A percentile compares a stretch with the other conserved stretches of the same genome.
Evolutionary conservation across 2,113 vertebrate species (phyloP).

Genomic region (Corythoichthys intestinalis): DNA sequence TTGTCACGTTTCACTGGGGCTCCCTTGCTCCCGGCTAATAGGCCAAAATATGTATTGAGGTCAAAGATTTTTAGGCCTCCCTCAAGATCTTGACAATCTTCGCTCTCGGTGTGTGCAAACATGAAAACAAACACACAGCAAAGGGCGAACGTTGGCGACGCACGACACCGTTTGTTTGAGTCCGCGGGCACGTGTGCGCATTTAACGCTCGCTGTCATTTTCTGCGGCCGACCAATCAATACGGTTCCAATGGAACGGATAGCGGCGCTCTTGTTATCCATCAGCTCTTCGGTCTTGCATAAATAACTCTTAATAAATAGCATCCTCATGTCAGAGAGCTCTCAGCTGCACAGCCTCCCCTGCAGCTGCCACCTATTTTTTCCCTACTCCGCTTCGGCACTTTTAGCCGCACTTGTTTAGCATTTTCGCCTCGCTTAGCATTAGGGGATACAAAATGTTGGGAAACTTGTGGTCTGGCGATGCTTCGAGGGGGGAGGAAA

Average conservation of each 20-base stretch:
- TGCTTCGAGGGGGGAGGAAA: constrained; percentile 25
- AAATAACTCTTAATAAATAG: constrained; percentile 69
- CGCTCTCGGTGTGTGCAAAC: constrained; percentile 47
- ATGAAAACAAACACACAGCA: constrained; percentile 50
- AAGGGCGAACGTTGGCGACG: constrained; percentile 31
- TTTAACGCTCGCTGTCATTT: constrained; percentile 12
- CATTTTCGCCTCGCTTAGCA: constrained; percentile 54
- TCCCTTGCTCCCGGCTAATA: constrained; percentile 61
- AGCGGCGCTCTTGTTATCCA: constrained; percentile 58
- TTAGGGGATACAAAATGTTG: constrained; percentile 42
- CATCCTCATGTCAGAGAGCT: constrained; percentile 62
- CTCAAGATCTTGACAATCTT: constrained; percentile 48
- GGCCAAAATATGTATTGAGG: constrained; percentile 68
- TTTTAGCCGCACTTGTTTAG: constrained; percentile 54
- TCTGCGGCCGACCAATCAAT: constrained; percentile 29
- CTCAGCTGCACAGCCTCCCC: constrained; percentile 51
- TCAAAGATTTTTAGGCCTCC: constrained; percentile 64
- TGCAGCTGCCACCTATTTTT: constrained; percentile 49
- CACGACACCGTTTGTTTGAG: constrained; percentile 6
- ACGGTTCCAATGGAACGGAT: constrained; percentile 36
- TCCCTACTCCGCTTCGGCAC: constrained; percentile 36
- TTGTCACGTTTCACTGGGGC: constrained; percentile 59
- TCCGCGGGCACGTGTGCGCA: not conserved
- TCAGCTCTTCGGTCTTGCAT: constrained; percentile 66
- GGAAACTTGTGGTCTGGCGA: constrained; percentile 25